phyloP scores from a whole-genome alignment of 2,888 invertebrate genomes.

The Cataglyphis rosenhaueri region DNA sequence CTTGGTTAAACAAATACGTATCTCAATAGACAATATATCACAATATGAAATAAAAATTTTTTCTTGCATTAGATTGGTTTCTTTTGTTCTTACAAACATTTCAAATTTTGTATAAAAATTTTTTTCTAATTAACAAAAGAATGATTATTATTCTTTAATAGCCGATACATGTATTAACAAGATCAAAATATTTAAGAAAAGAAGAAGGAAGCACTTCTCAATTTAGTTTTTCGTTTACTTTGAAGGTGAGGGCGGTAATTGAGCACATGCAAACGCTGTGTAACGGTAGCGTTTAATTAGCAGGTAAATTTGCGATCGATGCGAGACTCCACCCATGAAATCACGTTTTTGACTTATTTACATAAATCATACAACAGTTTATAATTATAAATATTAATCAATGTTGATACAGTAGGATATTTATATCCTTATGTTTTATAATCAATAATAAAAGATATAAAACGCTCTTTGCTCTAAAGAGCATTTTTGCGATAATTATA shows the following conservation, averaged over 20 bases:
- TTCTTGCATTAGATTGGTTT: neutral
- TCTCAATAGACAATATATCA: neutral
- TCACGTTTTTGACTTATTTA: constrained; percentile 39
- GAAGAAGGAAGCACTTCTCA: constrained; percentile 7
- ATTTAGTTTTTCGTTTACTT: constrained; percentile 17
- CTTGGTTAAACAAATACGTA: too few relatives aligned
- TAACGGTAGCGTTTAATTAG: constrained; percentile 36
- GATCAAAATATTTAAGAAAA: constrained; percentile 7
- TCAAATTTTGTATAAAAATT: neutral
- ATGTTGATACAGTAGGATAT: constrained; percentile 3
- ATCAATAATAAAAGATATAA: constrained; percentile 43
- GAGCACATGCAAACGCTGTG: constrained; percentile 39
- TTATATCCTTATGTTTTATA: constrained; percentile 16
- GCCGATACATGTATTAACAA: neutral
- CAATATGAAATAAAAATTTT: neutral
- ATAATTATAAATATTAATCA: constrained; percentile 45
- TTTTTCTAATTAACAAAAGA: neutral
- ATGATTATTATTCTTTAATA: neutral
- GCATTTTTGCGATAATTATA: neutral
- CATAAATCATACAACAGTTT: constrained; percentile 50
- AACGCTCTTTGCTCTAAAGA: neutral
- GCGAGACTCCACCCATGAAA: neutral
- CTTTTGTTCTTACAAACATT: neutral
- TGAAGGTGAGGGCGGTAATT: constrained; percentile 24
- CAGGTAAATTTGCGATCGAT: constrained; percentile 36